These are phyloP conservation scores for Botia almorhae DNA, from an alignment of 2,797 vertebrate genomes.

Conservation along the genomic window DNA sequence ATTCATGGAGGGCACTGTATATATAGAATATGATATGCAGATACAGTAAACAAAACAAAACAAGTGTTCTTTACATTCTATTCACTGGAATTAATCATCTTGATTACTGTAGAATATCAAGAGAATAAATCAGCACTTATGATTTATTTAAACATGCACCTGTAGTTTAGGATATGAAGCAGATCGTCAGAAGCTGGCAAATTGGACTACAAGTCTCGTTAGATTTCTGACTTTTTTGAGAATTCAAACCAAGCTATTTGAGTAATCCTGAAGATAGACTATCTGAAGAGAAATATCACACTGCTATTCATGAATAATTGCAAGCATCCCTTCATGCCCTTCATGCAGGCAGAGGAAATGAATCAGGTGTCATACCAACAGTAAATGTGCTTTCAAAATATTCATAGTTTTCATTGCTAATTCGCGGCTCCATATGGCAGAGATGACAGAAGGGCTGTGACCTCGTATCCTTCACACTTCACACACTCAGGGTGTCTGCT, in stretches of 20 bases:
- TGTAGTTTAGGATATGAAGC: too few relatives aligned
- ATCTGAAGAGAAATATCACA: constrained; percentile 23
- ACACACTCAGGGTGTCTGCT: constrained; percentile 15
- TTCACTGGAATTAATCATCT: too few relatives aligned
- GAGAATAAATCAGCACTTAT: too few relatives aligned
- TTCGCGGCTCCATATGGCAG: constrained; percentile 30
- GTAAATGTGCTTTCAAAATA: constrained; percentile 27
- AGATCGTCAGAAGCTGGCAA: constrained; percentile 21
- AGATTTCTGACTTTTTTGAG: not conserved
- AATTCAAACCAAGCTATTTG: not conserved
- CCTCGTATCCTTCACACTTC: constrained; percentile 36
- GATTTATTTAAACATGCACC: too few relatives aligned
- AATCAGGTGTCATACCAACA: constrained; percentile 33
- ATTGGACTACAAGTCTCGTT: not conserved
- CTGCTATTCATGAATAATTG: constrained; percentile 41
- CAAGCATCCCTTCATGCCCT: constrained; percentile 38
- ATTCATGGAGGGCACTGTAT: too few relatives aligned
- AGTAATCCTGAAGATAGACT: not conserved
- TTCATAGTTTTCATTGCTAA: constrained; percentile 39
- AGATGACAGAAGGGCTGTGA: constrained; percentile 38
- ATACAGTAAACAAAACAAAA: too few relatives aligned
- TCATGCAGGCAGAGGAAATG: constrained; percentile 38
- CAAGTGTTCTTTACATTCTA: too few relatives aligned
- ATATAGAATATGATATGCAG: too few relatives aligned
- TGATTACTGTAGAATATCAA: too few relatives aligned